Conservation (phyloP, 2,888 invertebrate species). For the Himalopsyche tibetana region DNA sequence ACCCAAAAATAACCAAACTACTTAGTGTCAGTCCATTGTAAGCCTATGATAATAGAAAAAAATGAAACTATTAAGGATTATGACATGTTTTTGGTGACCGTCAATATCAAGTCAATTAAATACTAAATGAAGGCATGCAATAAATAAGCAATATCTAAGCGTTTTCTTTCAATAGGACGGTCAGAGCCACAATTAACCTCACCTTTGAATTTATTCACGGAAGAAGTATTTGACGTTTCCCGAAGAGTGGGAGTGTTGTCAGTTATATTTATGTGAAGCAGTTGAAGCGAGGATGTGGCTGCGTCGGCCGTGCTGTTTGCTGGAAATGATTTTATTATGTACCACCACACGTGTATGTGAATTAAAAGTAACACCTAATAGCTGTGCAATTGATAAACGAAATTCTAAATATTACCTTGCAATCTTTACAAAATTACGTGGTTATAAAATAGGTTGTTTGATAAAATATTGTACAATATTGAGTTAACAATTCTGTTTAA, state of each 20-base stretch:
- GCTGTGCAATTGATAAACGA: neutral
- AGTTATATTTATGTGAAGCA: slow-evolving; percentile 70
- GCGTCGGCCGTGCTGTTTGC: slow-evolving; percentile 70
- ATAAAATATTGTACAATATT: no score
- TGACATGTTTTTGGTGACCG: no score
- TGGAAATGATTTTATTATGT: slow-evolving; percentile 65
- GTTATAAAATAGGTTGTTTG: no score
- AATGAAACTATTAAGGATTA: no score
- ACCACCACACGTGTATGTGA: slow-evolving; percentile 28
- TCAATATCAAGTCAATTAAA: no score
- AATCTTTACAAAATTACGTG: neutral
- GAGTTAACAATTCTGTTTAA: no score
- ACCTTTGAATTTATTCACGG: slow-evolving; percentile 63
- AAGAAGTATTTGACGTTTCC: slow-evolving; percentile 56
- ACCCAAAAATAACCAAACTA: no score
- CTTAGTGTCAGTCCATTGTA: no score
- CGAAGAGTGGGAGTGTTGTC: slow-evolving; percentile 64
- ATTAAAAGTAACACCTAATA: slow-evolving; percentile 3
- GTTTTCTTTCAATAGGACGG: neutral
- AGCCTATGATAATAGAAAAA: no score
- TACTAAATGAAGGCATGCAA: neutral
- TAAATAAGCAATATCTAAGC: neutral
- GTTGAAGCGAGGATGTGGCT: slow-evolving; percentile 72
- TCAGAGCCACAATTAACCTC: slow-evolving; percentile 40
- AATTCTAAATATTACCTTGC: neutral